These are phyloP conservation scores for Zygaena filipendulae DNA, from an alignment of 2,888 invertebrate genomes.

Conservation along the genomic window DNA sequence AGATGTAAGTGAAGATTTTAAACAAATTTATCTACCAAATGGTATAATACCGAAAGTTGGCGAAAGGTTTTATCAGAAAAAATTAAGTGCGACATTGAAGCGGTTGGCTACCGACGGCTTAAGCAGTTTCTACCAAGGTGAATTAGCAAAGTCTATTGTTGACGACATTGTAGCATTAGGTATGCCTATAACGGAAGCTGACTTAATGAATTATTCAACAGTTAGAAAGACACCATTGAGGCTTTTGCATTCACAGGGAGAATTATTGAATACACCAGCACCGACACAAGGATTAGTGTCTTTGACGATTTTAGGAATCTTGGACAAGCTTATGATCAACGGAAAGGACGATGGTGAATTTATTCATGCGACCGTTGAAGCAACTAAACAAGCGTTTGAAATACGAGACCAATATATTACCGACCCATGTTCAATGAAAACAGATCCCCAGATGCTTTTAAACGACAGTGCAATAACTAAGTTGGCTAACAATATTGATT, in stretches of 20 bases:
- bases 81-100: conserved; percentile 38
- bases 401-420: conserved; percentile 40
- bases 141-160: conserved; percentile 37
- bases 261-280: conserved; percentile 45
- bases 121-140: conserved; percentile 44
- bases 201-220: conserved; percentile 38
- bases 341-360: conserved; percentile 43
- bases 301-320: conserved; percentile 39
- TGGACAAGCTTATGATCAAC: conserved; percentile 41
- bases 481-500: conserved; percentile 34
- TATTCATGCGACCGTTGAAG: conserved; percentile 47
- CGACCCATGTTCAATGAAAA: conserved; percentile 43
- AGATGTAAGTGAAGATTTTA: conserved; percentile 23
- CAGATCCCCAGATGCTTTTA: conserved; percentile 34
- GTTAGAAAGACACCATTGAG: conserved; percentile 38
- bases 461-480: conserved; percentile 25
- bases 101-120: conserved; percentile 36
- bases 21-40: conserved; percentile 28
- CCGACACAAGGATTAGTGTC: conserved; percentile 57
- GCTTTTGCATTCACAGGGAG: conserved; percentile 36
- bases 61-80: conserved; percentile 35
- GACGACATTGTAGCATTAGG: conserved; percentile 38
- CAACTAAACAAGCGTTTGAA: conserved; percentile 31
- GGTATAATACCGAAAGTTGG: conserved; percentile 32
- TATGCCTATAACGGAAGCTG: conserved; percentile 42